Evolutionary conservation across 2,888 invertebrate genomes (phyloP).

Genomic region (Neocrepidodera transversa): DNA sequence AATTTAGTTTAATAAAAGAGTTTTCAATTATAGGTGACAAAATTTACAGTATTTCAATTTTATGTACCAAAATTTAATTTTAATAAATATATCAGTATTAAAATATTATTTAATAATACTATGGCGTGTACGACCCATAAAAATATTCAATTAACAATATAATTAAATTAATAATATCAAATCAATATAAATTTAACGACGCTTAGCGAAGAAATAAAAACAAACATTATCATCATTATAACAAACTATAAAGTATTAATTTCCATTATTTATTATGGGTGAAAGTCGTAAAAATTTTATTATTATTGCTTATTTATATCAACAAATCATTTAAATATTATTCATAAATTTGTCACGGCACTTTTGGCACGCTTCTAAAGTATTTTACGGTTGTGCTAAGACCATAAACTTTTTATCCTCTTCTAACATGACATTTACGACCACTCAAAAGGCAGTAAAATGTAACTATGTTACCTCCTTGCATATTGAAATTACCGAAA

Average conservation of each 20-base stretch:
- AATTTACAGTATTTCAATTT: too few relatives aligned
- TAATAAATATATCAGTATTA: not conserved
- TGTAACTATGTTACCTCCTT: conserved; percentile 59
- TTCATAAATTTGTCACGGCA: conserved; percentile 51
- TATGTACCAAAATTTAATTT: too few relatives aligned
- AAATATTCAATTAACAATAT: conserved; percentile 12
- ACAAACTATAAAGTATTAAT: conserved; percentile 6
- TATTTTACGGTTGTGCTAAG: conserved; percentile 54
- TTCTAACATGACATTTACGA: conserved; percentile 66
- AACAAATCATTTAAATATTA: conserved; percentile 51
- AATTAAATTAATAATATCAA: conserved; percentile 28
- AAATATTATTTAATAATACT: not conserved
- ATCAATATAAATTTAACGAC: conserved; percentile 3
- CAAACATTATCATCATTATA: conserved; percentile 3
- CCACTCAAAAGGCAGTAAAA: conserved; percentile 68
- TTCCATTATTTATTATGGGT: conserved; percentile 23
- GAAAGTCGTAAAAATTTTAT: conserved; percentile 44
- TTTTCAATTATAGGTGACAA: too few relatives aligned
- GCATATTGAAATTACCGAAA: conserved; percentile 49
- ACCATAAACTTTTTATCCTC: conserved; percentile 54
- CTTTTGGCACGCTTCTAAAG: conserved; percentile 50
- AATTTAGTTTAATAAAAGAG: too few relatives aligned
- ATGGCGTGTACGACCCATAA: not conserved
- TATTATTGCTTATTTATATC: conserved; percentile 45
- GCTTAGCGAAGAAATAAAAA: conserved; percentile 8